phyloP scores from a whole-genome alignment of 2,113 vertebrate species.

The Gnathonemus echidnorhynchus region DNA sequence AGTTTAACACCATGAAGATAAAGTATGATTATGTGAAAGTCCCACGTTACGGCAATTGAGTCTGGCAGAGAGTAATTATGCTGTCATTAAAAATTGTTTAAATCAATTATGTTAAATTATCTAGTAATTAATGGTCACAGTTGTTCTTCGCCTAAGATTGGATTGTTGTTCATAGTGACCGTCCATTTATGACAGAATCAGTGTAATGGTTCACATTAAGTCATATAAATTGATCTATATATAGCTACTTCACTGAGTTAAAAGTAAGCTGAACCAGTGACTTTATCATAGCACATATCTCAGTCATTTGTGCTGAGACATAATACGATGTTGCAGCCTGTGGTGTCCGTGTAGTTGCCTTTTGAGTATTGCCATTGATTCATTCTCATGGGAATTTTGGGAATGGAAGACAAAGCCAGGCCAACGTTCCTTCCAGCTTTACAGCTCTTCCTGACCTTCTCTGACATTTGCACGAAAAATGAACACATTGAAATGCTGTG shows the following conservation, averaged over 20 bases:
- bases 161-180: background rate
- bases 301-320: background rate
- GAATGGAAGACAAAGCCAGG: background rate
- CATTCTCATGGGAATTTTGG: background rate
- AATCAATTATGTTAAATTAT: background rate
- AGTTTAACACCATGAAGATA: background rate
- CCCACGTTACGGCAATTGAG: background rate
- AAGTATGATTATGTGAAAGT: background rate
- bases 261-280: background rate
- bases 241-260: background rate
- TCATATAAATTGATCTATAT: background rate
- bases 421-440: background rate
- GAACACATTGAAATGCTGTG: background rate
- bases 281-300: background rate
- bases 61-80: background rate
- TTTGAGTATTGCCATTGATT: background rate
- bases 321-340: background rate
- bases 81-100: conserved; percentile 6
- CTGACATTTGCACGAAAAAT: conserved; percentile 8
- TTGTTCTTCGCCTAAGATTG: background rate
- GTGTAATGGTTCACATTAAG: background rate
- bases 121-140: background rate
- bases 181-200: background rate
- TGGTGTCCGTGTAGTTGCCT: background rate
- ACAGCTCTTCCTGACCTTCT: conserved; percentile 8